Base-by-base conservation (phyloP, 1,140 invertebrate genomes). In the Lordiphosa mommai region DNA sequence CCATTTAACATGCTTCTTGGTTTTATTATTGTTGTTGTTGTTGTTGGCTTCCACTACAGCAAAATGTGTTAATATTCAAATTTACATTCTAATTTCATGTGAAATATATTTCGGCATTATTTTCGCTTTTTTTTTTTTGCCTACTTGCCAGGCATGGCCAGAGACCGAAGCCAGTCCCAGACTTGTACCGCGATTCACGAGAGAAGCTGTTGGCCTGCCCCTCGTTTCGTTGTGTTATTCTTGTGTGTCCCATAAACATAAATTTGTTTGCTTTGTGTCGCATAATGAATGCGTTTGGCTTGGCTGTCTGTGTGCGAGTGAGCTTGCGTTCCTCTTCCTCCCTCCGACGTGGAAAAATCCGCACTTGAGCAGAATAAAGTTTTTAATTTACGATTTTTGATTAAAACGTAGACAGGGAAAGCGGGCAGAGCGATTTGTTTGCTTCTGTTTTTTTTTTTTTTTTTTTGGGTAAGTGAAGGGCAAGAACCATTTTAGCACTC, bases 311-410 rank as follows among this genome's bases (percentile, higher is more conserved):
- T 29, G 9, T 29, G 23, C 10, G 17, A 16, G 13, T 7, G n/a
- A 16, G 13, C 37, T 30, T 14, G 13, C 29, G 8, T 47, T 13
- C 23, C 44, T 33, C 4, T 47, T 47, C 29, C 13, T 47, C 17
- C n/a, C 36, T 37, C 16, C 13, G 48, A 33, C 34, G 32, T 16
- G 34, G 17, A 50, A 50, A 50, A 50, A 50, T 50, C 34, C 48
- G 36, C 48, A 50, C 46, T 49, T 49, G 46, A 50, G 32, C 34
- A 27, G 48, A 50, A 50, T 50, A 50, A 50, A 50, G 48, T 50
- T 50, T 50, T 50, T 50, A 50, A 50, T 50, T 50, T 50, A 50
- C 48, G 48, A 50, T 50, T 50, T 50, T 50, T 50, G 48, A 50
- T 50, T 50, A 50, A 50, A 50, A 50, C 33, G 13, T 50, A 37